Evolutionary conservation across 2,113 vertebrate species (phyloP).

Genomic region (Eurystomus gularis): DNA sequence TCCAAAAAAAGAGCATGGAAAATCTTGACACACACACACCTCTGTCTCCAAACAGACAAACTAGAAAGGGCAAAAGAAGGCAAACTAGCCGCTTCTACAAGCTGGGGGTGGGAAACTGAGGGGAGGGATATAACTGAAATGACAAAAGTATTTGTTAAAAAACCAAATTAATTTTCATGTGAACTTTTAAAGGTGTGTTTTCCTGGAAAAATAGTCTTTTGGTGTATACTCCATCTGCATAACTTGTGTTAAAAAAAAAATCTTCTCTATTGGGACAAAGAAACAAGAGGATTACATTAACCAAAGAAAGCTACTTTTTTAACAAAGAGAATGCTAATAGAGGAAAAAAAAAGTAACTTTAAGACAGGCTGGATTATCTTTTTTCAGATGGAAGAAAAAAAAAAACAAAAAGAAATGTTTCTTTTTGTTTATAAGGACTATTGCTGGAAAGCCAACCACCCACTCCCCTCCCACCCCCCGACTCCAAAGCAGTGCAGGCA

Average conservation of each 20-base stretch:
- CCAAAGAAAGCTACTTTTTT: not conserved
- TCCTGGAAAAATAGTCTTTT: not conserved
- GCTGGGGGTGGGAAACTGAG: not conserved
- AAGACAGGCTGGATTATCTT: not conserved
- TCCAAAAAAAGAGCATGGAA: conserved; percentile 10
- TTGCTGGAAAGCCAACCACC: not conserved
- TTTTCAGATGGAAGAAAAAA: not conserved
- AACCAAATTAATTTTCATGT: not conserved
- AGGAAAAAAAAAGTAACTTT: not conserved
- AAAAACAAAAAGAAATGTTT: not conserved
- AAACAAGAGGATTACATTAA: not conserved
- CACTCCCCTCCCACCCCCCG: not conserved
- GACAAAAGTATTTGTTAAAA: not conserved
- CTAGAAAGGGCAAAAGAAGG: not conserved
- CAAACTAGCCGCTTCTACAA: not conserved
- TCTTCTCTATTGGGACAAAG: not conserved
- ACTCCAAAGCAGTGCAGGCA: not conserved
- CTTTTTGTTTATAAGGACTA: not conserved
- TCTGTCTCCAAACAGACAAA: conserved; percentile 14
- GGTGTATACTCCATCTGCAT: not conserved
- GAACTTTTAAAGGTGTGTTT: not conserved
- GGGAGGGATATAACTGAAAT: not conserved
- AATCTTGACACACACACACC: not conserved
- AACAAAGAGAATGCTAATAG: not conserved
- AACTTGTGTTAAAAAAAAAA: not conserved